phyloP scores from a whole-genome alignment of 2,113 vertebrate species.

The Rhegmatorhina hoffmannsi region DNA sequence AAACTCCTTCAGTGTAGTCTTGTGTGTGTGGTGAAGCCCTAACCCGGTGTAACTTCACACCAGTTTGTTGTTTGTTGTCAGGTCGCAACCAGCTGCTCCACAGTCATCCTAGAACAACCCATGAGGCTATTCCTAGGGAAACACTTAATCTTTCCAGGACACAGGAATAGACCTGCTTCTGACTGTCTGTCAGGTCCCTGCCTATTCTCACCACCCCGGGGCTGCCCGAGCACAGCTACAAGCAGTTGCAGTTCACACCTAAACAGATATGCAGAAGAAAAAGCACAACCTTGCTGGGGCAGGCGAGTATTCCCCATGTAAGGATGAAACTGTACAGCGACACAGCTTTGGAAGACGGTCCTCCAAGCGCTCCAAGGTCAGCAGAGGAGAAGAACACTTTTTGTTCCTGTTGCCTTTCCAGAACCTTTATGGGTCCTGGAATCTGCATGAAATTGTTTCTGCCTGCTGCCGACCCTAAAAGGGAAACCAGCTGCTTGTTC shows the following conservation, averaged over 20 bases:
- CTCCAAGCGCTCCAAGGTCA: slow-evolving; percentile 26
- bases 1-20: background rate
- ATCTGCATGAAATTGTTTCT: slow-evolving; percentile 23
- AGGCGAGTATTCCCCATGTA: slow-evolving; percentile 1
- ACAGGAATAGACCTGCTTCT: slow-evolving; percentile 13
- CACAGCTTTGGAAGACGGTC: background rate
- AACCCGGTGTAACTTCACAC: background rate
- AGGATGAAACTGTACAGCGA: background rate
- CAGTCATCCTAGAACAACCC: background rate
- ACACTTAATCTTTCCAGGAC: background rate
- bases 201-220: background rate
- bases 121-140: slow-evolving; percentile 15
- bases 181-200: background rate
- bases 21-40: background rate
- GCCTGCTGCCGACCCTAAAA: slow-evolving; percentile 32
- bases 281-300: background rate
- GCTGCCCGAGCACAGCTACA: background rate
- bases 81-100: slow-evolving; percentile 28
- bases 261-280: background rate
- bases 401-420: slow-evolving; percentile 33
- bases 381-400: slow-evolving; percentile 32
- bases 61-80: background rate
- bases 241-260: background rate
- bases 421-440: slow-evolving; percentile 54
- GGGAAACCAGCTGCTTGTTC: slow-evolving; percentile 44